Conservation (phyloP, 2,113 vertebrate species). For the Phaethon lepturus region DNA sequence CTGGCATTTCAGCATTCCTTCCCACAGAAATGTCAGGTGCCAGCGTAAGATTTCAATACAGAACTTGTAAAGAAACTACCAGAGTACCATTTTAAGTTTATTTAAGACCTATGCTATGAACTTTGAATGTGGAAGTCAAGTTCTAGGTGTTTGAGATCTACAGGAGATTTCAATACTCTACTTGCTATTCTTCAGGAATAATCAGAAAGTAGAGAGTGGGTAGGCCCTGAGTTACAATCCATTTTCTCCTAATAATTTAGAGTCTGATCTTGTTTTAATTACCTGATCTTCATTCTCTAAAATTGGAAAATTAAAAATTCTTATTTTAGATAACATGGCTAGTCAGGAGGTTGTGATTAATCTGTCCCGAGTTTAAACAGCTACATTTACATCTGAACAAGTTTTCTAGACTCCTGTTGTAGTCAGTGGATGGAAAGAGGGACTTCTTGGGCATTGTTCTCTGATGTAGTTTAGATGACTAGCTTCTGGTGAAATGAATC, state of each 20-base stretch:
- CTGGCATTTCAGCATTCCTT: not conserved
- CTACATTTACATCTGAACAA: not conserved
- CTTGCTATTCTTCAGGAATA: not conserved
- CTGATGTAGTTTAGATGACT: not conserved
- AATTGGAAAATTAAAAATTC: not conserved
- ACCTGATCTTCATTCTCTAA: not conserved
- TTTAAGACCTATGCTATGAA: not conserved
- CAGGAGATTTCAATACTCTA: not conserved
- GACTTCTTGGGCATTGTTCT: not conserved
- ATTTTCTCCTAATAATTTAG: not conserved
- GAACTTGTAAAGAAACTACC: not conserved
- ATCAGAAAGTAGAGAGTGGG: not conserved
- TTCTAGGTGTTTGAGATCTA: not conserved
- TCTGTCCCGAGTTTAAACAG: not conserved
- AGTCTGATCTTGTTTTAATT: not conserved
- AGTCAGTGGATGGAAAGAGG: not conserved
- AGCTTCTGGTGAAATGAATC: not conserved
- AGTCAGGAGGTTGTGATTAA: not conserved
- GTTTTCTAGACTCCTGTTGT: not conserved
- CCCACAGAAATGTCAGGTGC: not conserved
- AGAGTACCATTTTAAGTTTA: not conserved
- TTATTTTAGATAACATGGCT: not conserved
- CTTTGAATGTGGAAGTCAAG: not conserved
- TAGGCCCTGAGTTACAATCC: not conserved
- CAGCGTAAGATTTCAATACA: not conserved